Evolutionary conservation across 35 echinoderm and acorn worm species (phyloP).

Genomic region (Ptychodera flava): DNA sequence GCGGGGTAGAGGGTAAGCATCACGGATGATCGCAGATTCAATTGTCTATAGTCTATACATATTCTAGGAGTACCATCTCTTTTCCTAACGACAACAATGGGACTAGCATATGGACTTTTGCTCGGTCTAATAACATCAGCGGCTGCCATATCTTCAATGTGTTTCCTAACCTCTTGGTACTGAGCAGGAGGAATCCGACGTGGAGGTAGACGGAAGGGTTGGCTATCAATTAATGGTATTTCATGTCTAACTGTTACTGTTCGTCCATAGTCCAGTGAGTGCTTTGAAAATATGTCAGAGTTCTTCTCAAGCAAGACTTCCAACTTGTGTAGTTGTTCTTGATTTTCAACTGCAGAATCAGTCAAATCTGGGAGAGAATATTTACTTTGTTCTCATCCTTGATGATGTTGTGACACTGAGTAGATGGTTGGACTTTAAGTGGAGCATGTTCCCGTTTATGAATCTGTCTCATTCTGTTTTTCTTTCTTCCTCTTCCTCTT

Average conservation of each 20-base stretch:
- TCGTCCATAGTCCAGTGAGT: constrained; percentile 16
- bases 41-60: constrained; percentile 59
- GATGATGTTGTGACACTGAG: no score
- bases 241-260: constrained; percentile 24
- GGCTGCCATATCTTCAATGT: constrained; percentile 41
- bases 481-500: no score
- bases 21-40: constrained; percentile 41
- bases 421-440: no score
- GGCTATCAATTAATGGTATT: constrained; percentile 15
- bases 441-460: no score
- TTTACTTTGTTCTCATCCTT: no score
- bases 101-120: constrained; percentile 37
- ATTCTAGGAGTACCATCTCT: constrained; percentile 38
- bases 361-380: no score
- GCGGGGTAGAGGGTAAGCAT: constrained; percentile 57
- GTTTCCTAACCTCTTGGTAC: constrained; percentile 26
- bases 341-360: no score
- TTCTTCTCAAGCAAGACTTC: constrained; percentile 10
- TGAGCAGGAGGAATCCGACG: constrained; percentile 32
- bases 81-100: constrained; percentile 53
- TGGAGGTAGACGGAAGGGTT: constrained; percentile 35
- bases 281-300: constrained; percentile 11
- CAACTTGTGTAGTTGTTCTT: no score
- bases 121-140: constrained; percentile 47
- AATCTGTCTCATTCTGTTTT: no score